Percentiles rank a stretch among this genome's conserved stretches.
phyloP scores from a whole-genome alignment of 2,797 vertebrate genomes.

The Rhynchonycteris naso region DNA sequence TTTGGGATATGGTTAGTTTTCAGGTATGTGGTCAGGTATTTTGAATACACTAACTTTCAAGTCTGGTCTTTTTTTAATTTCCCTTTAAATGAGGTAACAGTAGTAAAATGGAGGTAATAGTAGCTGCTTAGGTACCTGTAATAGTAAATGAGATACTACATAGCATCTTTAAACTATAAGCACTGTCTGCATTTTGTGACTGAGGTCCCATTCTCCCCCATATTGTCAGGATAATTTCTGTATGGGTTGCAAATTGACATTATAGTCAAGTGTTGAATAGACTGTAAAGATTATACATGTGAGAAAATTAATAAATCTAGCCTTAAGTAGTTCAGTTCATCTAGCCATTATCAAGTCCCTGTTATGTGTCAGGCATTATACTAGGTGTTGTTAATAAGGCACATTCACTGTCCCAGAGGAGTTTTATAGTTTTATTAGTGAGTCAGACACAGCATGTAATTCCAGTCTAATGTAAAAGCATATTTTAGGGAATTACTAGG shows the following conservation, averaged over 20 bases:
- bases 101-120: neutral
- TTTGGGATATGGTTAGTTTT: conserved; percentile 98
- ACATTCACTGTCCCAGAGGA: neutral
- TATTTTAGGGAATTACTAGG: neutral
- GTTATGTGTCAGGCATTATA: neutral
- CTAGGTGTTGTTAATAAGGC: neutral
- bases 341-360: neutral
- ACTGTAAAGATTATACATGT: neutral
- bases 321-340: neutral
- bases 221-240: conserved; percentile 7
- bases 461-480: conserved; percentile 36
- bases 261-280: neutral
- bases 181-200: neutral
- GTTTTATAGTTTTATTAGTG: neutral
- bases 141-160: neutral
- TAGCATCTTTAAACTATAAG: neutral
- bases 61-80: neutral
- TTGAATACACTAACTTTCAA: neutral
- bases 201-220: neutral
- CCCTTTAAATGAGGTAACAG: neutral
- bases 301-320: neutral
- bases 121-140: neutral
- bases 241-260: neutral
- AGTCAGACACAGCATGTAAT: neutral
- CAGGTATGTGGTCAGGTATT: conserved; percentile 87